Percentiles rank a stretch among this genome's conserved stretches.
Evolutionary conservation across 92 coral and sea anemone genomes (phyloP).

Genomic region (Montipora capitata): DNA sequence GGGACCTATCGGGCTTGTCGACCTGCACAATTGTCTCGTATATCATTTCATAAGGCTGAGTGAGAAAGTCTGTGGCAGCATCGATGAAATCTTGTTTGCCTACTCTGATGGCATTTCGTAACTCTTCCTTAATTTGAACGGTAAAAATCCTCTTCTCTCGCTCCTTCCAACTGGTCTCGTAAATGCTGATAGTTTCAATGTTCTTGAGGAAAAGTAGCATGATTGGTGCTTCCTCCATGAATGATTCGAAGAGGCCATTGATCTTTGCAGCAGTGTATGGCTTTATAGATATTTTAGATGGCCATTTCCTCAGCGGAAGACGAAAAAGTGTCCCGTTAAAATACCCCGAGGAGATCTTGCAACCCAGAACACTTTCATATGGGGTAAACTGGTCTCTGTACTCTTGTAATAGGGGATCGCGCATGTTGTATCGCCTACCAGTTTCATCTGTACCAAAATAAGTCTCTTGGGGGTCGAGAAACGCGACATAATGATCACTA

Average conservation of each 20-base stretch:
- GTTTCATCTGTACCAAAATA: constrained; percentile 92
- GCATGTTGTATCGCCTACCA: constrained; percentile 87
- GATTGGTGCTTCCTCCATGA: constrained; percentile 89
- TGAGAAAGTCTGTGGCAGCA: constrained; percentile 57
- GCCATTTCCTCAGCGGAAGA: constrained; percentile 95
- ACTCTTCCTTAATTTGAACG: constrained; percentile 78
- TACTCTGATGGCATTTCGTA: constrained; percentile 67
- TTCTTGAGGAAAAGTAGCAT: constrained; percentile 89
- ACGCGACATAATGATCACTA: constrained; percentile 87
- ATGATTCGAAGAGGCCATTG: constrained; percentile 87
- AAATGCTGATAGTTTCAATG: constrained; percentile 79
- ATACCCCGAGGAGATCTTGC: constrained; percentile 83
- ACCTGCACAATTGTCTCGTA: constrained; percentile 84
- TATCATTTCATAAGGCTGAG: constrained; percentile 80
- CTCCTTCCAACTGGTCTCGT: constrained; percentile 87
- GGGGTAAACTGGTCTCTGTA: constrained; percentile 95
- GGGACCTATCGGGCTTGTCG: constrained; percentile 62
- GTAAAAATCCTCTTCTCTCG: constrained; percentile 79
- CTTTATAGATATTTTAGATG: constrained; percentile 90
- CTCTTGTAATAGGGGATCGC: constrained; percentile 74
- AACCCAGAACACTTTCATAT: constrained; percentile 87
- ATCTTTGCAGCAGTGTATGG: constrained; percentile 86
- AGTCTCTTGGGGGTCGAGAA: constrained; percentile 96
- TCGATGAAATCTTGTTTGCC: constrained; percentile 78
- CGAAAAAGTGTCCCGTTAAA: constrained; percentile 94